Evolutionary conservation across 2,113 vertebrate genomes (phyloP).

Genomic region (Aphyosemion australe): DNA sequence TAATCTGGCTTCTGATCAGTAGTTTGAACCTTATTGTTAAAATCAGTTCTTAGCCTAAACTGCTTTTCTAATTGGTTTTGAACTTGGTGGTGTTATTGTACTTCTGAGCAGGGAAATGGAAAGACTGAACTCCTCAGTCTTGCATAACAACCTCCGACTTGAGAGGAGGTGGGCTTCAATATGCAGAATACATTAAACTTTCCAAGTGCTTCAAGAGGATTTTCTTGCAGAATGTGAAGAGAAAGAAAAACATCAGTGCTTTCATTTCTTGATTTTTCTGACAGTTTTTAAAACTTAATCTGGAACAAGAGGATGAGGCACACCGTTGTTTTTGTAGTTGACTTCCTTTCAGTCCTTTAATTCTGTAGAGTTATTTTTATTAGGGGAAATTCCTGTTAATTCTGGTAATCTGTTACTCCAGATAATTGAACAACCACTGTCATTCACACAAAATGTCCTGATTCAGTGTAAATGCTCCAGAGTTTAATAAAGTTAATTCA

Average conservation of each 20-base stretch:
- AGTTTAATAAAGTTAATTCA: too few species aligned
- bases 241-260: conserved; percentile 46
- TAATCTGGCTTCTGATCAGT: too few species aligned
- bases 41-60: conserved; percentile 37
- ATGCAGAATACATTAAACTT: conserved; percentile 73
- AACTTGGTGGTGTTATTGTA: conserved; percentile 63
- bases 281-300: conserved; percentile 25
- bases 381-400: too few species aligned
- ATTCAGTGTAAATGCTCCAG: neutral
- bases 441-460: neutral
- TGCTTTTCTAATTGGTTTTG: conserved; percentile 68
- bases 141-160: conserved; percentile 61
- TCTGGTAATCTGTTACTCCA: too few species aligned
- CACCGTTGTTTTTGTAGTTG: too few species aligned
- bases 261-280: conserved; percentile 38
- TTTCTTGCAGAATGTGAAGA: conserved; percentile 48
- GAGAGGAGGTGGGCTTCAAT: conserved; percentile 66
- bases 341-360: too few species aligned
- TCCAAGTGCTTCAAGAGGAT: conserved; percentile 62
- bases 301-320: conserved; percentile 17
- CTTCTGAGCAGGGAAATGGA: conserved; percentile 68
- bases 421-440: too few species aligned
- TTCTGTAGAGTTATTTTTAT: too few species aligned
- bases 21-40: conserved; percentile 10
- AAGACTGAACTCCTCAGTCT: conserved; percentile 72